Evolutionary conservation across 1,140 invertebrate genomes (phyloP), one percentile per base, ranked within the genome.

Genomic region (Zophobas atratus): DNA sequence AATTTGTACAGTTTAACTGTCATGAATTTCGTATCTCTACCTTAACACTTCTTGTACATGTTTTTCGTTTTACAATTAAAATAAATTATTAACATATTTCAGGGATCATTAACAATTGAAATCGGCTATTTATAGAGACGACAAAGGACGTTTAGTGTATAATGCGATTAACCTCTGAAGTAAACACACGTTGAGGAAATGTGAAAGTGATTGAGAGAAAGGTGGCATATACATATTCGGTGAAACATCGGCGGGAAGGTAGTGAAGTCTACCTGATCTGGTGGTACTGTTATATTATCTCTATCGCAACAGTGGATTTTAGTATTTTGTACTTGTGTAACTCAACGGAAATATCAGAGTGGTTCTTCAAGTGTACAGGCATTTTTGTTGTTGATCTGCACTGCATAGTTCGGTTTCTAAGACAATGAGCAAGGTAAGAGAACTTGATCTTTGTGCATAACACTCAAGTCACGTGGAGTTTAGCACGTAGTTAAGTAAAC

Each of bases 241-340:
- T 67, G 60, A 67, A 63, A 67, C 60, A 67, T 41, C 43, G 60
- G 43, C 60, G 43, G 32, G 60, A 67, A 60, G 56, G 56, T 67
- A 67, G 60, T 67, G 60, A 67, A 67, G 60, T 67, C 60, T 41
- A 67, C 38, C 39, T 73, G 71, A 73, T 43, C 71, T 73, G 71
- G 71, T 73, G 71, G 71, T 73, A 73, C 71, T 73, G 51, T 73
- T 73, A 73, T 55, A 73, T 53, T 73, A 73, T 73, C 33, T 55
- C 49, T 49, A 56, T 5, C 36, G 38, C 49, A 8, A 51, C 49
- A 35, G 46, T 41, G 56, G 20, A 73, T 56, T 73, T 73, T 51
- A 55, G 71, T 55, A 73, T 53, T 73, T 73, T 73, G 55, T 73
- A 67, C 32, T 41, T 67, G 43, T 20, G 60, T 67, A n/a, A 33